Conservation (phyloP, 2,888 invertebrate genomes). For the Clunio marinus region DNA sequence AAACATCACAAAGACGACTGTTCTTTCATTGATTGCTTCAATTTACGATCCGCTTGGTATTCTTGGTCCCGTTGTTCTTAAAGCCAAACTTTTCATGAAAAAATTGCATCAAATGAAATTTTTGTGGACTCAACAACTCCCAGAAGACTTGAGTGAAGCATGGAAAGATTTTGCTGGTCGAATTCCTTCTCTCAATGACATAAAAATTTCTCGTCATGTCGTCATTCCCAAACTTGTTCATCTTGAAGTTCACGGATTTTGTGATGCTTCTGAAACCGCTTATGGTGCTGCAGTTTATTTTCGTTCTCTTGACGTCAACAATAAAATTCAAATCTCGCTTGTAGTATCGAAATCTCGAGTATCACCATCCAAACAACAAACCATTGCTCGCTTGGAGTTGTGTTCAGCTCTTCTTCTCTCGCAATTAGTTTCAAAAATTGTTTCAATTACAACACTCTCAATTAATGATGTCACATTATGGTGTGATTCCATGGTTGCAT, state of each 20-base stretch:
- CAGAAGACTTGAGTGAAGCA: neutral
- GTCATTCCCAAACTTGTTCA: neutral
- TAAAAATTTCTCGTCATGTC: neutral
- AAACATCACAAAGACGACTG: neutral
- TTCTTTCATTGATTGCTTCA: neutral
- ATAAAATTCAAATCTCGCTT: neutral
- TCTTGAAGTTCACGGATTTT: conserved; percentile 42
- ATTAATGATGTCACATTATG: neutral
- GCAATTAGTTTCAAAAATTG: neutral
- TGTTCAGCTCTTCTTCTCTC: conserved; percentile 38
- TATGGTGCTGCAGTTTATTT: conserved; percentile 42
- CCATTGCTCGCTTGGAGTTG: conserved; percentile 43
- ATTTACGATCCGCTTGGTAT: neutral
- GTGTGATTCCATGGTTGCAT: conserved; percentile 40
- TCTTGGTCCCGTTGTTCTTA: neutral
- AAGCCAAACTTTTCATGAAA: neutral
- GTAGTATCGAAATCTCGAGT: conserved; percentile 39
- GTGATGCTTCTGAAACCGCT: conserved; percentile 42
- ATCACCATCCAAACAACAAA: conserved; percentile 40
- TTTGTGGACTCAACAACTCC: neutral
- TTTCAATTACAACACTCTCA: neutral
- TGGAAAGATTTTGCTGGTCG: neutral
- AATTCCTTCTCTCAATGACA: neutral
- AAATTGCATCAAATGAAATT: neutral
- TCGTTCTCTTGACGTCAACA: conserved; percentile 14